These are phyloP conservation scores for Lanius ludovicianus DNA, from an alignment of 2,113 vertebrate species.

Conservation along the genomic window DNA sequence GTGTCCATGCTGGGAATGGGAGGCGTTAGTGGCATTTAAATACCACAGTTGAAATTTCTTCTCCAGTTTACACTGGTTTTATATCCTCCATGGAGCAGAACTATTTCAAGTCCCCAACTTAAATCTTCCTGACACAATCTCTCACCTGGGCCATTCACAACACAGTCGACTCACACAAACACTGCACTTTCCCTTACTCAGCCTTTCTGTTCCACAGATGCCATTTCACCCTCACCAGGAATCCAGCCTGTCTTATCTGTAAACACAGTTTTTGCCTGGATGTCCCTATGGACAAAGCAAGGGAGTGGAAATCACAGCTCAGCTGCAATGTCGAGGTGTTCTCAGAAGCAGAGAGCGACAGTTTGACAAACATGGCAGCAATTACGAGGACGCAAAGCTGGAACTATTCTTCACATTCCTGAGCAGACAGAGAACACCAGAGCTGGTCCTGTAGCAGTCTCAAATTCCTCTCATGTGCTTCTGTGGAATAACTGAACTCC, in stretches of 20 bases:
- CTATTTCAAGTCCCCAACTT: background rate
- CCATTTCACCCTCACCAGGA: background rate
- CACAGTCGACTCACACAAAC: background rate
- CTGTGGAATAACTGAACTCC: background rate
- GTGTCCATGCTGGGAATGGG: background rate
- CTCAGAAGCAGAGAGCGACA: background rate
- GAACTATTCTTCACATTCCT: background rate
- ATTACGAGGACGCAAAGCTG: background rate
- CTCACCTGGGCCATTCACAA: background rate
- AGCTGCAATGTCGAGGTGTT: background rate
- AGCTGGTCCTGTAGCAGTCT: background rate
- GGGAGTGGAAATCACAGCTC: background rate
- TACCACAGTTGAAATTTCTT: background rate
- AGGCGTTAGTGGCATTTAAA: background rate
- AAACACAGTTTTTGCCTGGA: background rate
- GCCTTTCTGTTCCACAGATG: background rate
- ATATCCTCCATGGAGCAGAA: background rate
- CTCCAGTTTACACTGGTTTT: background rate
- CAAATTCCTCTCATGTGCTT: background rate
- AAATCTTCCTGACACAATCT: background rate
- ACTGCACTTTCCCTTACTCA: background rate
- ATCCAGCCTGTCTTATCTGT: background rate
- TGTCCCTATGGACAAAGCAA: rapidly evolving
- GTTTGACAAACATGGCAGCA: background rate
- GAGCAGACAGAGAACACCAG: background rate